phyloP scores from a whole-genome alignment of 2,113 vertebrate species.

The Proteles cristata region DNA sequence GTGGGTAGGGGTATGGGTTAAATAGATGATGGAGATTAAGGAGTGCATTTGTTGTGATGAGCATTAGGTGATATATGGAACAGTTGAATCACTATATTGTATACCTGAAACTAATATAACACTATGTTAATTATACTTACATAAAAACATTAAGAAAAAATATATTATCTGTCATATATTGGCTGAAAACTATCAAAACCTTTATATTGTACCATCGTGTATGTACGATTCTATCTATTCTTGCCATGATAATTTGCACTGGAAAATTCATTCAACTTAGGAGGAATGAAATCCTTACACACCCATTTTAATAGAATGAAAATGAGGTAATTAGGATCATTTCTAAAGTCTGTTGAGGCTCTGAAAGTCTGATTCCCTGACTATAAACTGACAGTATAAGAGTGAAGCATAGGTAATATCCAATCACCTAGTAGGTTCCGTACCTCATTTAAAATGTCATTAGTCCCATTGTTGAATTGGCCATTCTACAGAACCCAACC shows the following conservation, averaged over 20 bases:
- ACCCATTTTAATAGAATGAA: slow-evolving; percentile 17
- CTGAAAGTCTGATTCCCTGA: slow-evolving; percentile 18
- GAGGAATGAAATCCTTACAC: neutral
- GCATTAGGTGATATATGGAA: neutral
- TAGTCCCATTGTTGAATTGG: neutral
- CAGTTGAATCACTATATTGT: neutral
- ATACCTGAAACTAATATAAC: neutral
- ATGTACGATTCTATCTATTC: neutral
- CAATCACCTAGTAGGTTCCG: neutral
- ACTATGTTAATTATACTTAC: neutral
- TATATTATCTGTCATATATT: neutral
- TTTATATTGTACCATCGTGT: neutral
- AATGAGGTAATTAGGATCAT: neutral
- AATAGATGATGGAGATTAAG: neutral
- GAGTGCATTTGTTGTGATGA: neutral
- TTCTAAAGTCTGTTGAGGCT: neutral
- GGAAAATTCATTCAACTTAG: neutral
- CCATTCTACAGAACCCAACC: neutral
- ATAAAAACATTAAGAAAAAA: neutral
- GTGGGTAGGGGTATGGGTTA: neutral
- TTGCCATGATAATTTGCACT: neutral
- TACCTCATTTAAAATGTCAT: neutral
- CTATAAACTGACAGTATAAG: neutral
- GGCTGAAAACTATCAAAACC: neutral
- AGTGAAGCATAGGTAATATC: slow-evolving; percentile 35